Evolutionary conservation across 1,140 invertebrate species (phyloP), one percentile per base, ranked within the genome.

Genomic region (Euura saliciscinereae): DNA sequence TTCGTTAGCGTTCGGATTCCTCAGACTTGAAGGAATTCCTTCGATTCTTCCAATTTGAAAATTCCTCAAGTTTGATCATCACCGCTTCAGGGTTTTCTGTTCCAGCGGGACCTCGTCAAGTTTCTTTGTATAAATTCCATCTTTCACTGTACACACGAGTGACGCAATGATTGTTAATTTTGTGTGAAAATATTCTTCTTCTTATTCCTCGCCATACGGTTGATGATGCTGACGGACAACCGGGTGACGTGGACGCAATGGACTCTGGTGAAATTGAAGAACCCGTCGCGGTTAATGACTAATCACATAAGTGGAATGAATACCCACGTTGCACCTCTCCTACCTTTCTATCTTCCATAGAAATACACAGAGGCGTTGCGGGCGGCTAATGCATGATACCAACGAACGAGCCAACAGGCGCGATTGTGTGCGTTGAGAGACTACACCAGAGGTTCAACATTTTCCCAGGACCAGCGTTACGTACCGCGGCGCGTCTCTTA

Each of bases 391-490:
- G 28, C 28, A 28, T 28, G 28, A 28, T 28, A 28, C 28, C 28
- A 28, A 28, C 28, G 28, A 28, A 28, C 28, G 28, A 28, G 28
- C 28, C 13, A 59, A 59, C 3, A 59, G 51, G 13, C 10, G 13
- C 13, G 51, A 59, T n/a, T 59, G 51, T n/a, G 28, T 28, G 28
- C 28, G 28, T 28, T 28, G 28, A 59, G 10, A n/a, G 10, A 59
- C 51, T n/a, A 11, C 51, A 3, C 28, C 5, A n/a, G 51, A 8
- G 51, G 51, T 59, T 59, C 13, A 59, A 59, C 75, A 78, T 77
- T 78, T 80, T 81, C 75, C 72, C 68, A 75, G 73, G 75, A 67
- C 69, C 8, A 51, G 46, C 28, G 46, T 11, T 51, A 11, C 71
- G 51, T 44, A 68, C 59, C 7, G 10, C 4, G 43, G 28, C 42